Evolutionary conservation across 2,888 invertebrate genomes (phyloP), one percentile per base, ranked within the genome.

Genomic region (Chirona hameri): DNA sequence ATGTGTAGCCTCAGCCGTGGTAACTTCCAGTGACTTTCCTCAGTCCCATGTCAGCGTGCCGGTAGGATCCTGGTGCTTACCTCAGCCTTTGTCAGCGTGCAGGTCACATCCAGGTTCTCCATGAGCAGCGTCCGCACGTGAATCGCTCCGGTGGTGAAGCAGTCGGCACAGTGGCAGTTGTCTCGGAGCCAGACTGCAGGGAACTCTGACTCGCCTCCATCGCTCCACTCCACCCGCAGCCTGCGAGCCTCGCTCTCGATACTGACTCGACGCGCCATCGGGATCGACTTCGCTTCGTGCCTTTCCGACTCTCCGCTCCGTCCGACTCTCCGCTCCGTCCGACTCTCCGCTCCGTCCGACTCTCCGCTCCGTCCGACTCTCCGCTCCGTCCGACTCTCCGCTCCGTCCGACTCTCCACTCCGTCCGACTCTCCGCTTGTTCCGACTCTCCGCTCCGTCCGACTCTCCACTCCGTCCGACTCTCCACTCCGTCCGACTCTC

Each of bases 161-260:
- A 46, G 46, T 84, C 48, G 83, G 83, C 15, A 55, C 79, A 60
- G 81, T 82, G 57, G 83, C 84, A 46, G 82, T 31, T 39, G 76
- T 7, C 55, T 83, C 72, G 82, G 29, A 69, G 69, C 69, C 69
- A 69, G 29, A 69, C 83, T 81, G 18, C 79, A 82, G 15, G 84
- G 84, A 14, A 69, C n/a, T 24, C 69, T 29, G 69, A 69, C 29
- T 29, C 12, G 10, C n/a, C 29, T 14, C 69, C 69, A 14, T 29
- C 69, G 5, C 14, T 3, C 65, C 84, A 76, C 79, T 83, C 15
- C 83, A 84, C 83, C 84, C 83, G 83, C 84, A 84, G 24, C 3
- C 39, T 24, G 18, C 46, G 27, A 46, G 46, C 39, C 24, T n/a
- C 29, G 10, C 31, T 27, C 69, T 9, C 12, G 24, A 15, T 46